Evolutionary conservation across 92 coral and sea anemone genomes (phyloP), one percentile per base, ranked within the genome.

Genomic region (Phymanthus crucifer): DNA sequence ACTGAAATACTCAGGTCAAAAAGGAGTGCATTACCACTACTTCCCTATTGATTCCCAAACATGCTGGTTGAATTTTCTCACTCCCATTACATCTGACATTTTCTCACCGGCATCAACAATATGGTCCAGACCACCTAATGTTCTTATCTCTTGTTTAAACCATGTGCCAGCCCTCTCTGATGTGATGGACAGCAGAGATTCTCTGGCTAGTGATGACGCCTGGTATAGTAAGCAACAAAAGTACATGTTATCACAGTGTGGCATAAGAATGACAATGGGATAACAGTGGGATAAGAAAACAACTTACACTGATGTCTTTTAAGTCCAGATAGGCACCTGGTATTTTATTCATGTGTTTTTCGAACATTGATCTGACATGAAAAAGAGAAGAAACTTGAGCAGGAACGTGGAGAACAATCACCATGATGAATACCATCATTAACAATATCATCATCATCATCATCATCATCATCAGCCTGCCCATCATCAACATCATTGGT

Each of bases 91-190:
- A 38, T 4, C 18, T 3, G 14, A 31, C 19, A 9, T 18, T 36
- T 16, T 1, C 71, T 71, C 72, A 93, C 99, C 94, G 85, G 90
- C 81, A 83, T 87, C 81, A 37, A 95, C 90, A 38, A 95, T 93
- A 32, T 90, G 90, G 40, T 91, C 99, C 46, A 95, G 87, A 74
- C 97, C 99, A 12, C 92, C 97, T 31, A 90, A 86, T 0, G 81
- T 77, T 81, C 99, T 80, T 35, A 95, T 87, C 56, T 91, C 99
- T 71, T 93, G 90, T 48, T 91, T 95, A 33, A 95, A 95, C 99
- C 99, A 95, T 50, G 92, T 92, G 3, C 99, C 99, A 40, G 90
- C 87, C 68, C 93, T 88, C 80, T 95, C 96, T 18, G 99, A 90
- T 33, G 99, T 84, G 69, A 95, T 83, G 1, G 97, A 95, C 38